phyloP scores from a whole-genome alignment of 92 coral and sea anemone genomes.

The Ricordea florida region DNA sequence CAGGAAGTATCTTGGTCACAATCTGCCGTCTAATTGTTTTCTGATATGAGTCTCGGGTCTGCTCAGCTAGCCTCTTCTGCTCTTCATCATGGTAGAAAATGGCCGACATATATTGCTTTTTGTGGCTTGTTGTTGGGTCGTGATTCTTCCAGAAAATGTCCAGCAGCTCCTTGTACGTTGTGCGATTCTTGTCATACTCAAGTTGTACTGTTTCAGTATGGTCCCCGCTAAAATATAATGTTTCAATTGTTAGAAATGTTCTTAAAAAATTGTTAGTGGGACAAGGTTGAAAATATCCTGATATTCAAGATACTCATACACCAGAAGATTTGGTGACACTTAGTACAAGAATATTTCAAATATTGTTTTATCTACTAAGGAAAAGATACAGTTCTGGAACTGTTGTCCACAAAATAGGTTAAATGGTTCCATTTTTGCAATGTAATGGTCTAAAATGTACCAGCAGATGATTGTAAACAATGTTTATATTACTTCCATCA shows the following conservation, averaged over 20 bases:
- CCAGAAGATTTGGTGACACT: no score
- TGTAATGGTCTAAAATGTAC: no score
- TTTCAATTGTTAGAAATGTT: not conserved
- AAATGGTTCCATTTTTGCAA: no score
- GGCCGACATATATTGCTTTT: conserved; percentile 95
- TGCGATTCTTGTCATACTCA: conserved; percentile 82
- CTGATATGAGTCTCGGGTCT: conserved; percentile 74
- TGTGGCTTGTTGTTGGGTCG: conserved; percentile 66
- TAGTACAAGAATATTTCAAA: no score
- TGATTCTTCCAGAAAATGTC: conserved; percentile 87
- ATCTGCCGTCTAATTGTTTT: conserved; percentile 49
- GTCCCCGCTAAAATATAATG: conserved; percentile 73
- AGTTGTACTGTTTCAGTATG: conserved; percentile 94
- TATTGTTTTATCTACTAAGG: no score
- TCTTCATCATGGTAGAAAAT: conserved; percentile 90
- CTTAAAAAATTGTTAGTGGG: no score
- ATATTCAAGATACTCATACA: no score
- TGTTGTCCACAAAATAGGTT: no score
- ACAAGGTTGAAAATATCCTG: no score
- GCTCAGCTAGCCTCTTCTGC: conserved; percentile 83
- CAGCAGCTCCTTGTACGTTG: conserved; percentile 86
- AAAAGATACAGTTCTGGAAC: no score
- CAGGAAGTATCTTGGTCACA: conserved; percentile 90
- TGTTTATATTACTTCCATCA: no score
- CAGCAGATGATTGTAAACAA: no score